Base-by-base conservation (phyloP, 2,888 invertebrate species). In the Drosophila gaucha region DNA sequence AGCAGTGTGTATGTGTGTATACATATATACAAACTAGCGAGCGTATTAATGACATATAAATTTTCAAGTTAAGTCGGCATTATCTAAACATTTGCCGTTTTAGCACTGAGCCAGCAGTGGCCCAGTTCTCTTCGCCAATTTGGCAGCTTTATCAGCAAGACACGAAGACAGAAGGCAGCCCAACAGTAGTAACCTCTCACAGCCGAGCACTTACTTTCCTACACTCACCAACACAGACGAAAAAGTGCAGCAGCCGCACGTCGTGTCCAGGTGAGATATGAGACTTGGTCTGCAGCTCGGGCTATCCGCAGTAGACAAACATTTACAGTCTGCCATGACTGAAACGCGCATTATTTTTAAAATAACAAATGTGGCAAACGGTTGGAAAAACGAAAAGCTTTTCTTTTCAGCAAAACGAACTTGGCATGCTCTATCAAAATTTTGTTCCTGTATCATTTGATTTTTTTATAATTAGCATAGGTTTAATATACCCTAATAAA, bases 41-140 rank as follows among this genome's bases (percentile, higher is more conserved):
- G 51, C 26, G 39, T 44, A 49, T 74, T 66, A 76, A 67, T 88
- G 78, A 86, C 88, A 88, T 68, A 87, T 87, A 74, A 64, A 79
- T 83, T 71, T 86, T 67, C 30, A 64, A 72, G 67, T 64, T 62
- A 59, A 66, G 72, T 82, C 76, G 83, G 86, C 86, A 88, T 71
- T 88, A 86, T 82, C 67, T 83, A 49, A 58, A 62, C 51, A 60
- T 68, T 78, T 44, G 57, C 60, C 38, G 41, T 58, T 68, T 43
- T 36, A 52, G 41, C 58, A 59, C 30, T 59, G 62, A 44, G 43
- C 60, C 54, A 62, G 63, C 49, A 22, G 31, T 78, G 78, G 50
- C 74, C 69, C 65, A 62, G 60, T 73, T 74, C 51, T 39, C 51
- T 60, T 6, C 24, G 31, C 57, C 49, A 46, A 52, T 64, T 75